Conservation (phyloP, 37 sponge, comb jelly and placozoan species). For the Ianthella basta region DNA sequence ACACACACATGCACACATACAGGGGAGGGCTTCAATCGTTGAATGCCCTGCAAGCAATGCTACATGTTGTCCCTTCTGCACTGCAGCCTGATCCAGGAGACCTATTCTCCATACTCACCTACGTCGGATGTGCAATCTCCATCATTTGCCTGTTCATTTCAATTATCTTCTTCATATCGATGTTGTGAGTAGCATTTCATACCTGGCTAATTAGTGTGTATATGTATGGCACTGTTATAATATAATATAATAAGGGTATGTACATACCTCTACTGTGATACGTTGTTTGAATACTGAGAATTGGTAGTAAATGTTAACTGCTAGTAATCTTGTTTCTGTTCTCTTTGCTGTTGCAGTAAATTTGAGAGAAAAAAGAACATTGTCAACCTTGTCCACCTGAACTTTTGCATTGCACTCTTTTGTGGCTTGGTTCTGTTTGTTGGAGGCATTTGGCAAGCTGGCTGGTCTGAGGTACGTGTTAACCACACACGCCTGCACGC, state of each 20-base stretch:
- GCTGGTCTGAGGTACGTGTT: not conserved
- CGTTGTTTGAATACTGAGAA: no score
- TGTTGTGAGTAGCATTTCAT: not conserved
- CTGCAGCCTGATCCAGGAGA: no score
- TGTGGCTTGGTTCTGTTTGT: not conserved
- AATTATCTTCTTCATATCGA: not conserved
- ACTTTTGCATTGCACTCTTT: not conserved
- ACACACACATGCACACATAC: no score
- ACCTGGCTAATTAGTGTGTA: no score
- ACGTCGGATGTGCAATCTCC: not conserved
- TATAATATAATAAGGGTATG: no score
- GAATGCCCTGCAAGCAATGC: no score
- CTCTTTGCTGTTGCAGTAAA: no score
- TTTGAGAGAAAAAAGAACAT: not conserved
- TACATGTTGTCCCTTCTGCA: not conserved
- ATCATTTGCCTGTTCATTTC: not conserved
- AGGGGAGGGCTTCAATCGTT: no score
- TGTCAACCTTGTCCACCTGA: not conserved
- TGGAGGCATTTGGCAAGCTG: not conserved
- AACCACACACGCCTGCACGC: no score
- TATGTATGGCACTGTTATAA: no score
- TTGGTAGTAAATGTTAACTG: not conserved
- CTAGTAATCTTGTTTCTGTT: no score
- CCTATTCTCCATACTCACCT: slow-evolving; percentile 1
- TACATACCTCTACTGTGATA: no score